Percentiles rank a stretch among this genome's conserved stretches.
phyloP scores from a whole-genome alignment of 2,113 vertebrate species.

The Eudyptes chrysolophus region DNA sequence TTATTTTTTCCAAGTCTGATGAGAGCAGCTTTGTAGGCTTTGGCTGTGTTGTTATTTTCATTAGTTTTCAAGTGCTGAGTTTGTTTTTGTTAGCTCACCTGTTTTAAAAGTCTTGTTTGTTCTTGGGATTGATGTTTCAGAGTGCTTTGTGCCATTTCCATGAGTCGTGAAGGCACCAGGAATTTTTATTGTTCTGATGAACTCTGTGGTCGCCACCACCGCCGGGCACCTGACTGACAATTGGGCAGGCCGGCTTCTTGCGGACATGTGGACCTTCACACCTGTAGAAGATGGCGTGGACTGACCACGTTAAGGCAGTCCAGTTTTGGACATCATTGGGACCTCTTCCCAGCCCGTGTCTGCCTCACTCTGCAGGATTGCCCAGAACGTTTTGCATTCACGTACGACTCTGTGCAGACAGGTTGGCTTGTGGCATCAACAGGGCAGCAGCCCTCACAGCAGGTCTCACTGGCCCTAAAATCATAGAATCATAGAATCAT shows the following conservation, averaged over 20 bases:
- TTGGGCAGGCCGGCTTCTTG: neutral
- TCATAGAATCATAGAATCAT: no score
- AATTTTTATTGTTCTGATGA: neutral
- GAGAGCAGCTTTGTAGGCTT: conserved; percentile 13
- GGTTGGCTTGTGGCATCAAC: neutral
- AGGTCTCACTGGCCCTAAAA: neutral
- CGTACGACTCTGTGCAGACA: accelerated
- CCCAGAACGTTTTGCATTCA: neutral
- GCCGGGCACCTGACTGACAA: neutral
- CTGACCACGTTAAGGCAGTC: neutral
- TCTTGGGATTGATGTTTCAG: neutral
- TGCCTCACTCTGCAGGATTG: neutral
- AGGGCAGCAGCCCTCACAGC: neutral
- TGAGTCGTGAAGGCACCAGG: neutral
- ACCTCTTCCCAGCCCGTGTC: neutral
- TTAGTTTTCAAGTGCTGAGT: neutral
- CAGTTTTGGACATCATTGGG: neutral
- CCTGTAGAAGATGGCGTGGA: neutral
- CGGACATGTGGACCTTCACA: neutral
- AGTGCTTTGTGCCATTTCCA: neutral
- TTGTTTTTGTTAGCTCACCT: neutral
- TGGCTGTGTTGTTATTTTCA: neutral
- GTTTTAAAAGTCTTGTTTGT: conserved; percentile 12
- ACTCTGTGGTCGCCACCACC: accelerated
- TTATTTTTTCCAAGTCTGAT: conserved; percentile 1